Base-by-base conservation (phyloP, 2,888 invertebrate genomes). In the Desoria tigrina region DNA sequence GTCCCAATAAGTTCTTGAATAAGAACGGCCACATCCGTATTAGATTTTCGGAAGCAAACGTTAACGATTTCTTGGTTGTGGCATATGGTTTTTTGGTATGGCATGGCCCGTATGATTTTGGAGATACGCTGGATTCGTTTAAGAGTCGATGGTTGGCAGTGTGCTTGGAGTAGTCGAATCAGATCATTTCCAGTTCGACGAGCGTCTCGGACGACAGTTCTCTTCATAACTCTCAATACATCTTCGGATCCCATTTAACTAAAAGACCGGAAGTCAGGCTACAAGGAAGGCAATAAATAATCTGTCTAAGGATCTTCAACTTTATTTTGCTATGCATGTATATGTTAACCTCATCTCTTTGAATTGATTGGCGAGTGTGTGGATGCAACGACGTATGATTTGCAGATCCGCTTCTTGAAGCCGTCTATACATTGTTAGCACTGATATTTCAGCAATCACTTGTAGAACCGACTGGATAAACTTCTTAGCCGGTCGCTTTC, bases 401-500 rank as follows among this genome's bases (percentile, higher is more conserved):
- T 32, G 32, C 4, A 32, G 32, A 7, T 32, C 11, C 6, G 11
- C 32, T 14, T 60, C 51, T 0, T 27, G 21, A 21, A 60, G 16
- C 50, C 39, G 49, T 14, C 39, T 6, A 37, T 60, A 21, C 49
- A 51, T 51, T 9, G 39, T 37, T 3, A 60, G 51, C 32, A 60
- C 28, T 6, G 51, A 28, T 50, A 60, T 51, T 37, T 60, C 60
- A n/a, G 49, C 45, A 4, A 39, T 32, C 7, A 60, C 39, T 16
- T 51, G 32, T 2, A 60, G 37, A 6, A 60, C 50, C 3, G 24
- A 49, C 11, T 51, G 27, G 1, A 60, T 60, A 11, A 60, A 60
- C 24, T 39, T 50, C 26, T 60, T 60, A 1, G 32, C 60, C 32
- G 49, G 24, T 24, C 49, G 42, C 50, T 60, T 60, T 14, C 51